Base-by-base conservation (phyloP, 2,888 invertebrate genomes). In the Ceraclea dissimilis region DNA sequence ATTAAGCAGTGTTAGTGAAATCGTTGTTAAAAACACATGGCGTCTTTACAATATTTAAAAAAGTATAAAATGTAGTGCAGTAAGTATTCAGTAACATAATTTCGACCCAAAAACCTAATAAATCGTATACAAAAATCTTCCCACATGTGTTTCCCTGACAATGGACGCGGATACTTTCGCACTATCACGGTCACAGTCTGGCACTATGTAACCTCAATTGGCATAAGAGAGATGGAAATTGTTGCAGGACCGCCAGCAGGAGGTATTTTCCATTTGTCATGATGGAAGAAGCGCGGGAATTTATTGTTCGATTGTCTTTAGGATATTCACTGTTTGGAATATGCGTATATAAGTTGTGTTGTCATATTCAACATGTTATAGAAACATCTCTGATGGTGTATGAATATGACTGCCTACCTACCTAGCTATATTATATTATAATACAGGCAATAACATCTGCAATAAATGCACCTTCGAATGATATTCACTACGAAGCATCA, bases 101-200 rank as follows among this genome's bases (percentile, higher is more conserved):
- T 61, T 57, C 53, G 56, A 55, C 50, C 53, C 53, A 61, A 61
- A 61, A 59, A 59, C 57, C 59, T 51, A 57, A 61, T 61, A 61
- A 61, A 61, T 61, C 54, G 50, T 51, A 50, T 39, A 44, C 58
- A 48, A 58, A 58, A 55, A 58, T 49, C 54, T 54, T 58, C 54
- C 58, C 58, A 52, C 58, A 39, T 39, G 58, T 58, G 58, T 58
- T 52, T 48, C 46, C 20, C 50, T 58, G 58, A 60, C 58, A 60
- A 56, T 54, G 55, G 58, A 56, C 56, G 60, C 56, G 58, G 56
- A 52, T 54, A 49, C 56, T 57, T 60, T 58, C 57, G 54, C 54
- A 56, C 59, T 49, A 34, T 26, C 49, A n/a, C 39, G 49, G 55
- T 58, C 58, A 13, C 58, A 16, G 21, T 58, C 54, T 31, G 20